Base-by-base conservation (phyloP, 2,113 vertebrate genomes). In the Fulica atra region DNA sequence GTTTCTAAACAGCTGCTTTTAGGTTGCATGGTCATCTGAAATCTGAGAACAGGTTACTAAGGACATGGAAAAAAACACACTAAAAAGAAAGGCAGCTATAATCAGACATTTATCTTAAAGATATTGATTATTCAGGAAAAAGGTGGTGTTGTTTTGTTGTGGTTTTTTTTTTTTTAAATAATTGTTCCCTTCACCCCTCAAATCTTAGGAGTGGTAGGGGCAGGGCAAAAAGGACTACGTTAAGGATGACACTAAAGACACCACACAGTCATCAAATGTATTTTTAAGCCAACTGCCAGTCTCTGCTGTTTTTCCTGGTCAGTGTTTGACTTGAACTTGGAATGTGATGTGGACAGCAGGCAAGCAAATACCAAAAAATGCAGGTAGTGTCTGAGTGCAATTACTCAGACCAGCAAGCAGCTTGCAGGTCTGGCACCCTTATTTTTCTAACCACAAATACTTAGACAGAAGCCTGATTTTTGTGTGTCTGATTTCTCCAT, bases 361-460 rank as follows among this genome's bases (percentile, higher is more conserved):
- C 71, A 95, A 84, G 29, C 38, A 80, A 88, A 95, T 16, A 95
- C 57, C 18, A 94, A 96, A 97, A 96, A 96, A 94, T 50, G 73
- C 42, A 91, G 88, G 80, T 81, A 96, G 79, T 92, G 88, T 93
- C 91, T 95, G 61, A 92, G 46, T 54, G 77, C 76, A 96, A 88
- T 95, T 96, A 93, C 92, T 94, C 53, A 88, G 72, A 96, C 89
- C 78, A 88, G 63, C 54, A 89, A 89, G 69, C 7, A 95, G 88
- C 81, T 96, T 71, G 70, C 94, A 94, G 36, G 54, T 84, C 89
- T 97, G 95, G 94, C 89, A 94, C 28, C 79, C 78, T 91, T 90
- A 86, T 86, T 96, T 80, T 93, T 91, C 51, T 92, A 84, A 84
- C 96, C 96, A 93, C 94, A 94, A 94, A 95, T 96, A 96, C 95